phyloP scores from a whole-genome alignment of 2,888 invertebrate genomes.

The Liodrosophila aerea region DNA sequence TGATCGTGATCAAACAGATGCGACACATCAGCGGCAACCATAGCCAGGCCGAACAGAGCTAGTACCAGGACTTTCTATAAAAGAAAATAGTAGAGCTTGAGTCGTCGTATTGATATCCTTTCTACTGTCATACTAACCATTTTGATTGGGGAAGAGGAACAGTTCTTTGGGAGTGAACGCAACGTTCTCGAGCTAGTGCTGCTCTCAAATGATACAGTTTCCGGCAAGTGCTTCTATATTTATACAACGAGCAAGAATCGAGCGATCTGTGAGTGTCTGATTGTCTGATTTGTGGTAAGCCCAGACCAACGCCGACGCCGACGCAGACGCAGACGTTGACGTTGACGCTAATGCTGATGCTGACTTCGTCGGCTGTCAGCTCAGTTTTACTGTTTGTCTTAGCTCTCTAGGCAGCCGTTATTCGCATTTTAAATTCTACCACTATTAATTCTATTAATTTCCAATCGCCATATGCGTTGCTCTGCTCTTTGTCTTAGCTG shows the following conservation, averaged over 20 bases:
- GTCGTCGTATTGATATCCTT: no score
- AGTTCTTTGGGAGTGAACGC: conserved; percentile 7
- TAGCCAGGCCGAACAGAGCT: conserved; percentile 51
- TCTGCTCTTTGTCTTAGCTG: conserved; percentile 48
- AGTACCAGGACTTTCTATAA: conserved; percentile 68
- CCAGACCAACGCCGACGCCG: conserved; percentile 10
- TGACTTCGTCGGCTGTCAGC: conserved; percentile 16
- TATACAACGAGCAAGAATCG: conserved; percentile 60
- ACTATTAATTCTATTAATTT: conserved; percentile 64
- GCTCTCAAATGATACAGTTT: conserved; percentile 68
- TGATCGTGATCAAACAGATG: conserved; percentile 67
- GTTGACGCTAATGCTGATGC: conserved; percentile 12
- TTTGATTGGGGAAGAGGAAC: conserved; percentile 10
- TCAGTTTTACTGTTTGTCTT: conserved; percentile 19
- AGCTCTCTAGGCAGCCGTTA: conserved; percentile 57
- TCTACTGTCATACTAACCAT: conserved; percentile 51
- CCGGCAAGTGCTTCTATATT: conserved; percentile 69
- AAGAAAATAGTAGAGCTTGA: not conserved
- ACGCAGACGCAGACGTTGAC: conserved; percentile 7
- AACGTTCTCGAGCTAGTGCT: conserved; percentile 53
- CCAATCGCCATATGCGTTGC: conserved; percentile 56
- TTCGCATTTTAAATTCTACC: conserved; percentile 60
- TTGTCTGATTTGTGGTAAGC: conserved; percentile 26
- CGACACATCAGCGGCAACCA: conserved; percentile 75
- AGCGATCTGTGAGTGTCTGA: conserved; percentile 17